Percentiles rank a stretch among this genome's conserved stretches.
These are phyloP conservation scores for Parasteatoda tepidariorum DNA, from an alignment of 1,140 invertebrate species.

Conservation along the genomic window DNA sequence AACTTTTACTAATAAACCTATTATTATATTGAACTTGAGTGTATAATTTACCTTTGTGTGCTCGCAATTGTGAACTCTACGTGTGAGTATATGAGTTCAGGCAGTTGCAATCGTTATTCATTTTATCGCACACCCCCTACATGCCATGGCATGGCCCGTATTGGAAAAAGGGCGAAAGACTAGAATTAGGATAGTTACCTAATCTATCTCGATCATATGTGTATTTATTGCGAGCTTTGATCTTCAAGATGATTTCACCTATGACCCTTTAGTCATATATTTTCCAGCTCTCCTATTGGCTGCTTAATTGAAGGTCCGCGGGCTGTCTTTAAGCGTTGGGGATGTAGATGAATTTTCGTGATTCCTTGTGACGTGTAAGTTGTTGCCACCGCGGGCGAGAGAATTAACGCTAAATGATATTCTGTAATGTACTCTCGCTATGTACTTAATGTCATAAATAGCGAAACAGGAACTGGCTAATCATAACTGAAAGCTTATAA, in stretches of 20 bases:
- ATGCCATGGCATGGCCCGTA: neutral
- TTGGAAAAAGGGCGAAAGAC: constrained; percentile 8
- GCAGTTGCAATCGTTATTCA: neutral
- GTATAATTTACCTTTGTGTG: neutral
- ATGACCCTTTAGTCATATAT: constrained; percentile 18
- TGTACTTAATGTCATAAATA: neutral
- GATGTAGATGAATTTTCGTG: neutral
- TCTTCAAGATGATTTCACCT: neutral
- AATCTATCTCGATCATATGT: constrained; percentile 45
- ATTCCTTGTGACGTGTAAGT: neutral
- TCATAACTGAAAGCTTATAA: neutral
- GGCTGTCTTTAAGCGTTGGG: neutral
- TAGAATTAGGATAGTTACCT: constrained; percentile 12
- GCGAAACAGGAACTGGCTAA: neutral
- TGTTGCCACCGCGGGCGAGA: neutral
- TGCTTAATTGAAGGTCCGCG: neutral
- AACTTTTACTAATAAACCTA: too few species aligned
- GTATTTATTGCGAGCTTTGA: constrained; percentile 32
- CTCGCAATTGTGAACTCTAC: neutral
- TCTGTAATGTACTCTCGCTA: neutral
- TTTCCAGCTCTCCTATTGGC: constrained; percentile 25
- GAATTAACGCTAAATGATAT: neutral
- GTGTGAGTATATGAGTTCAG: neutral
- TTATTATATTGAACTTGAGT: too few species aligned
- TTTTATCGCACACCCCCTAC: too few species aligned